phyloP scores from a whole-genome alignment of 2,113 vertebrate genomes.

The Ophiodon elongatus region DNA sequence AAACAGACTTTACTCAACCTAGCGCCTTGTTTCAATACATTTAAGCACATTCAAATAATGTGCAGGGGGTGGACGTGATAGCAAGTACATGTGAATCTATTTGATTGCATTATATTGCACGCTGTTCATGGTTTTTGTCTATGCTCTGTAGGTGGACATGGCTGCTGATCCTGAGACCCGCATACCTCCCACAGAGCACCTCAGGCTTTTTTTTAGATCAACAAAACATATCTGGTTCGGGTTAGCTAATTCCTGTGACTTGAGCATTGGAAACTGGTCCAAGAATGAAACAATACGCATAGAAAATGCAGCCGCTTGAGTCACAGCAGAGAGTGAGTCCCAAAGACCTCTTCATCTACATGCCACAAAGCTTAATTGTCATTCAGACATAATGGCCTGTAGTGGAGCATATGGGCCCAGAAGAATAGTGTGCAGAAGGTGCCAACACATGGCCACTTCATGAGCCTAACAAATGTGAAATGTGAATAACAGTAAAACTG shows the following conservation, averaged over 20 bases:
- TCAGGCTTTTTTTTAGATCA: background rate
- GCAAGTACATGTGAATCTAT: background rate
- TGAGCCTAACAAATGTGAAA: slow-evolving; percentile 15
- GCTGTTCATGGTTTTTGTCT: background rate
- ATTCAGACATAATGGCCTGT: slow-evolving; percentile 42
- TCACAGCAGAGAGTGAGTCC: background rate
- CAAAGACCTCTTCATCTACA: slow-evolving; percentile 9
- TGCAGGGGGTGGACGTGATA: background rate
- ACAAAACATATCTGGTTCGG: slow-evolving; percentile 5
- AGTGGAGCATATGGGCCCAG: slow-evolving; percentile 31
- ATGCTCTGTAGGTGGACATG: slow-evolving; percentile 19
- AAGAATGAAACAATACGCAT: background rate
- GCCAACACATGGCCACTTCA: slow-evolving; percentile 49
- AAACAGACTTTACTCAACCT: slow-evolving; percentile 19
- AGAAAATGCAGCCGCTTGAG: background rate
- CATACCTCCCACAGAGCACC: slow-evolving; percentile 17
- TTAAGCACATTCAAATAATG: background rate
- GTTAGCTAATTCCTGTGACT: slow-evolving; percentile 13
- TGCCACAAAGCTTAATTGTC: slow-evolving; percentile 45
- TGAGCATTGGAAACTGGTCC: background rate
- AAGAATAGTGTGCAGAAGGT: slow-evolving; percentile 31
- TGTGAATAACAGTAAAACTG: background rate
- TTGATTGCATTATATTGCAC: background rate
- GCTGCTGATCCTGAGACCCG: slow-evolving; percentile 15
- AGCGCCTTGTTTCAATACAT: slow-evolving; percentile 2